Percentiles rank a stretch among this genome's conserved stretches.
These are phyloP conservation scores for Hemibates koningsi DNA, from an alignment of 2,113 vertebrate genomes.

Conservation along the genomic window DNA sequence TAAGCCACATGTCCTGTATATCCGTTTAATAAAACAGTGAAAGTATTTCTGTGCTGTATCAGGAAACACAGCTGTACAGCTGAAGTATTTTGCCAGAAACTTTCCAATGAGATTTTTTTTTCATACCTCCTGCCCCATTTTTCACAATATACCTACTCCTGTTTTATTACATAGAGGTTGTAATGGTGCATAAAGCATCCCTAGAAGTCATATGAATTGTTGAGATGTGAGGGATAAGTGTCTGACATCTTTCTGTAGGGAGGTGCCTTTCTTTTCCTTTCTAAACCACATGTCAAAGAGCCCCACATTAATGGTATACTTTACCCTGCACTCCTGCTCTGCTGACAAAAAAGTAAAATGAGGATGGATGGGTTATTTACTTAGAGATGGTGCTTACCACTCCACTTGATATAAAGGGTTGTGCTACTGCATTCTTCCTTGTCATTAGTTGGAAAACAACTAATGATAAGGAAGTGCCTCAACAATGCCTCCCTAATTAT, in stretches of 20 bases:
- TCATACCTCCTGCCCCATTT: neutral
- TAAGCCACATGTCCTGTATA: neutral
- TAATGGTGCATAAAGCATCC: neutral
- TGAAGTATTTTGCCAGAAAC: neutral
- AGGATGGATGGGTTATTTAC: slow-evolving; percentile 41
- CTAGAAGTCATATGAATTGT: neutral
- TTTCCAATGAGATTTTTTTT: neutral
- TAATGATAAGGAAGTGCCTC: slow-evolving; percentile 17
- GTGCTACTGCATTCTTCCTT: slow-evolving; percentile 20
- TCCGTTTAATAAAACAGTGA: neutral
- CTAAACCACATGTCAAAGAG: slow-evolving; percentile 21
- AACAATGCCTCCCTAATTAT: slow-evolving; percentile 53
- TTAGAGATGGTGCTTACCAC: slow-evolving; percentile 6
- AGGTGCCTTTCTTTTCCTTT: neutral
- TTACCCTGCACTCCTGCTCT: neutral
- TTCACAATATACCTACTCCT: neutral
- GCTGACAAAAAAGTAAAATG: slow-evolving; percentile 44
- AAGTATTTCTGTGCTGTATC: neutral
- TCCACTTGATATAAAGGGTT: slow-evolving; percentile 7
- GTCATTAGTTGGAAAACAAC: slow-evolving; percentile 29
- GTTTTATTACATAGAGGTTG: neutral
- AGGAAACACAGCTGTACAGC: neutral
- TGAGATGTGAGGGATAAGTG: neutral
- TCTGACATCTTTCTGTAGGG: neutral
- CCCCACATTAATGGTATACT: slow-evolving; percentile 15